Evolutionary conservation across 1,140 invertebrate genomes (phyloP).

Genomic region (Ruditapes philippinarum): DNA sequence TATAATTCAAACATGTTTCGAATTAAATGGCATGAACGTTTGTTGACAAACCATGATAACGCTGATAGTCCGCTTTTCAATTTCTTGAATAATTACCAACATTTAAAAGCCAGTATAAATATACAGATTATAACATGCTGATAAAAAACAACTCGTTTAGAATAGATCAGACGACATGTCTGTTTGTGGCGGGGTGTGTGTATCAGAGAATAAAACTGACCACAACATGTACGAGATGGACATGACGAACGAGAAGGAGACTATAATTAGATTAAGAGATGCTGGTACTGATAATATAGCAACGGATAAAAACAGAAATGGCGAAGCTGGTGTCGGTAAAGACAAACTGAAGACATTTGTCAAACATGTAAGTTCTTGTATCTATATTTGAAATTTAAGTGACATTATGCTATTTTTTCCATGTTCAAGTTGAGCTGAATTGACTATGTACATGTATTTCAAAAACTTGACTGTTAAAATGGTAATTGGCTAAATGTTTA

Average conservation of each 20-base stretch:
- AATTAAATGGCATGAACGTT: neutral
- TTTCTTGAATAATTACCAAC: constrained; percentile 33
- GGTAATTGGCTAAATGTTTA: too few relatives aligned
- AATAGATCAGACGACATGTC: neutral
- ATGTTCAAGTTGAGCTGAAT: too few relatives aligned
- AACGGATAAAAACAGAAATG: constrained; percentile 23
- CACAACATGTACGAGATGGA: neutral
- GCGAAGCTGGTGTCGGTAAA: neutral
- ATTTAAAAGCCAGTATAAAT: neutral
- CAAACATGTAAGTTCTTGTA: constrained; percentile 42
- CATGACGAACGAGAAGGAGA: neutral
- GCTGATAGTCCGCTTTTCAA: neutral
- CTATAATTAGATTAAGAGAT: constrained; percentile 36
- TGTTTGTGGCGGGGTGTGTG: neutral
- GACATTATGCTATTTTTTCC: too few relatives aligned
- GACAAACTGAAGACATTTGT: constrained; percentile 48
- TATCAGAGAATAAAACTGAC: neutral
- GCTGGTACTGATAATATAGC: constrained; percentile 53
- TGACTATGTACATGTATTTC: too few relatives aligned
- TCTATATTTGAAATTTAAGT: too few relatives aligned
- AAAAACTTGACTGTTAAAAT: too few relatives aligned
- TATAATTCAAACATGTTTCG: neutral
- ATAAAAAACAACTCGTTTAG: neutral
- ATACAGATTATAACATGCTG: neutral
- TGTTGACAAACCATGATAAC: constrained; percentile 23